These are phyloP conservation scores for Drosophila tropicalis DNA, from an alignment of 1,140 invertebrate species.

Conservation along the genomic window DNA sequence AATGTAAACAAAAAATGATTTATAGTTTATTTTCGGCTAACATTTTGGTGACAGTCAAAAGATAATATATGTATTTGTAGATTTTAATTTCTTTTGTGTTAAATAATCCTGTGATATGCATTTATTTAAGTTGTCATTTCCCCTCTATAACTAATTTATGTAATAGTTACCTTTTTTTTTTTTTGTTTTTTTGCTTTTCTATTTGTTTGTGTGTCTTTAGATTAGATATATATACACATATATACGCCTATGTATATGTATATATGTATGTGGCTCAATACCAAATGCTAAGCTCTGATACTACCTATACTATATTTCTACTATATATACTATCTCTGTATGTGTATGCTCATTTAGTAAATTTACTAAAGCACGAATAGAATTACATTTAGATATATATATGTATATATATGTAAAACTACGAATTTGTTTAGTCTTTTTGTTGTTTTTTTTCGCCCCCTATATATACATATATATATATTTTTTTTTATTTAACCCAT, in stretches of 20 bases:
- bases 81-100: conserved; percentile 17
- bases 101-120: conserved; percentile 65
- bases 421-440: conserved; percentile 5
- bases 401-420: neutral
- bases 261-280: conserved; percentile 12
- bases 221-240: neutral
- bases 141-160: neutral
- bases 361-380: neutral
- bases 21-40: neutral
- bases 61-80: neutral
- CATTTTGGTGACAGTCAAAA: neutral
- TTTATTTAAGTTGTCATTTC: conserved; percentile 48
- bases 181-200: neutral
- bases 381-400: neutral
- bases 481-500: neutral
- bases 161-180: neutral
- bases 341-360: conserved; percentile 17
- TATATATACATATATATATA: neutral
- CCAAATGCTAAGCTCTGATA: conserved; percentile 15
- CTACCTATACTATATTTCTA: neutral
- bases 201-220: conserved; percentile 3
- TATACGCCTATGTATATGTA: conserved; percentile 1
- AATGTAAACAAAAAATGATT: too few relatives aligned
- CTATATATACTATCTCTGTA: conserved; percentile 13
- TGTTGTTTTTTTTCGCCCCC: neutral